Evolutionary conservation across 2,797 vertebrate genomes (phyloP), one percentile per base, ranked within the genome.

Genomic region (Uromys caudimaculatus): DNA sequence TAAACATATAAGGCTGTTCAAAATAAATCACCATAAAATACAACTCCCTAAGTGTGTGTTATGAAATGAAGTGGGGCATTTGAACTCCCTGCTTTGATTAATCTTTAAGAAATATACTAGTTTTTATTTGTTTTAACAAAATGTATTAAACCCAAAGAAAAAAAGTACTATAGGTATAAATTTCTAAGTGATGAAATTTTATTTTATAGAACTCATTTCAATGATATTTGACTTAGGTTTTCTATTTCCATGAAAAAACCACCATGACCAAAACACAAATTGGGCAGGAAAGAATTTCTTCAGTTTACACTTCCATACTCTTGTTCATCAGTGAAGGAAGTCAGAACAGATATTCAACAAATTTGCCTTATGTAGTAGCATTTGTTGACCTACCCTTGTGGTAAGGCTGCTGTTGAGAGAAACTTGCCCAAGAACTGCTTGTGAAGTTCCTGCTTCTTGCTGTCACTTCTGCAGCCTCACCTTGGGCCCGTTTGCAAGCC

Each of bases 1-100:
- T 81, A 27, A 90, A 86, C 69, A 88, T 77, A 73, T 92, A 64
- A 93, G 60, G 27, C 52, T 23, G 47, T 64, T 86, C 41, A 87
- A 96, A 95, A 67, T n/a, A 94, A 81, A 58, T 78, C 89, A 21
- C 58, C 81, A 4, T 35, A 79, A 95, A 84, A 67, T 16, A 16
- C 14, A 60, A 3, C 24, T 73, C n/a, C 81, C 4, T 64, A 85
- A 89, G 58, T 56, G 24, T 3, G 1, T 4, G 90, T 67, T 84
- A n/a, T 56, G 78, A 81, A 56, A 83, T 81, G 58, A 82, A 81
- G 64, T 1, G 54, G 6, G 23, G 3, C 7, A 83, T 9, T 27
- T 81, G 4, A 3, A 19, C 87, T 89, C 7, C 12, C 82, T 91
- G 17, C 47, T 21, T 58, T 77, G 9, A 4, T 89, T 62, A 94